These are phyloP conservation scores for Fragum sueziense DNA, from an alignment of 2,888 invertebrate species.

Conservation along the genomic window DNA sequence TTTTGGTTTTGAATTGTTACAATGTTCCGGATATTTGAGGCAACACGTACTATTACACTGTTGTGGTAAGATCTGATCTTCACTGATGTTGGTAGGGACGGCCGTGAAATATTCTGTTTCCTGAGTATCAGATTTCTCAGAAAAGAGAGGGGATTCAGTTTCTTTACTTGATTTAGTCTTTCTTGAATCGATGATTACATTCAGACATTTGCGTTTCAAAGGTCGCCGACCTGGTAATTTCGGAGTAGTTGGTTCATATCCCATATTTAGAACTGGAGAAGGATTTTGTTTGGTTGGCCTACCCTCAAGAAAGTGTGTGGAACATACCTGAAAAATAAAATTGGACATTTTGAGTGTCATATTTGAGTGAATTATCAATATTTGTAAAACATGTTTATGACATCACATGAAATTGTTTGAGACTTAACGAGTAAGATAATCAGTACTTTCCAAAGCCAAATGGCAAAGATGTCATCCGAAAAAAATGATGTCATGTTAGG, in stretches of 20 bases:
- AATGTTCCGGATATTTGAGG: neutral
- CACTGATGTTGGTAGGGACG: constrained; percentile 18
- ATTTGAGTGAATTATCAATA: too few relatives aligned
- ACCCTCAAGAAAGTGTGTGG: constrained; percentile 6
- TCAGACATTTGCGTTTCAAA: neutral
- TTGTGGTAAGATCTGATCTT: constrained; percentile 24
- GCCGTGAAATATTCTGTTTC: neutral
- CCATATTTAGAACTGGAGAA: neutral
- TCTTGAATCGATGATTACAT: neutral
- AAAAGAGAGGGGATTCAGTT: neutral
- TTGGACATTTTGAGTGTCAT: too few relatives aligned
- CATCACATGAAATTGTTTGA: too few relatives aligned
- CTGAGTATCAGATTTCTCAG: neutral
- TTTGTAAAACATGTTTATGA: too few relatives aligned
- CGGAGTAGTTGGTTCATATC: neutral
- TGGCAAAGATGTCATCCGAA: too few relatives aligned
- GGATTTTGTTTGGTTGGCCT: constrained; percentile 17
- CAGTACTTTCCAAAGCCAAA: too few relatives aligned
- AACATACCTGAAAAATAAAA: constrained; percentile 21
- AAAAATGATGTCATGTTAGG: too few relatives aligned
- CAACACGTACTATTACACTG: constrained; percentile 11
- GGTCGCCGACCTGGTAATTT: neutral
- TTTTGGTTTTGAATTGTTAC: neutral
- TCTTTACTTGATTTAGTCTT: neutral
- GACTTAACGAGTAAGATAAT: too few relatives aligned